A percentile compares a stretch with the other conserved stretches of the same genome.
Evolutionary conservation across 2,888 invertebrate genomes (phyloP).

Genomic region (Toxonevra muliebris): DNA sequence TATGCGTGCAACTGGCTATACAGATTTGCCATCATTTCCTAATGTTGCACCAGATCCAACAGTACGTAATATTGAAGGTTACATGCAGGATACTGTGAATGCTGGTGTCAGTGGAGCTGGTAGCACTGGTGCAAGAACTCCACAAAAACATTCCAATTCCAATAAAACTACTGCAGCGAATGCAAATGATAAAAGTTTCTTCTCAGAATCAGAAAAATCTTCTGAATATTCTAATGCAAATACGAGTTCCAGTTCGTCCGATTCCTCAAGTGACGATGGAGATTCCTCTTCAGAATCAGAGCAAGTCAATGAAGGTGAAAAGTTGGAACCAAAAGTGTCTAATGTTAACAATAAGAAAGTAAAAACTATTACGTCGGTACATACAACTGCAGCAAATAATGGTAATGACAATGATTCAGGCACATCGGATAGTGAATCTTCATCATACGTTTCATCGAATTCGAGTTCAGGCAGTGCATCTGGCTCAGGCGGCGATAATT

Average conservation of each 20-base stretch:
- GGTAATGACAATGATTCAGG: conserved; percentile 38
- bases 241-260: conserved; percentile 51
- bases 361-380: conserved; percentile 21
- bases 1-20: conserved; percentile 85
- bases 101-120: conserved; percentile 58
- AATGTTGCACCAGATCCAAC: conserved; percentile 76
- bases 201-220: conserved; percentile 65
- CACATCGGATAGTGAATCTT: conserved; percentile 56
- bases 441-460: conserved; percentile 43
- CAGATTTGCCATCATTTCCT: conserved; percentile 87
- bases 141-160: conserved; percentile 34
- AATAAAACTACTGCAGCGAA: conserved; percentile 49
- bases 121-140: conserved; percentile 36
- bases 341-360: neutral
- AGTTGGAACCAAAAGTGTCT: conserved; percentile 18
- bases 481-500: conserved; percentile 32
- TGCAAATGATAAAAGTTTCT: conserved; percentile 71
- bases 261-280: conserved; percentile 35
- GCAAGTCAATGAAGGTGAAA: conserved; percentile 33
- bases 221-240: conserved; percentile 57
- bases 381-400: conserved; percentile 20
- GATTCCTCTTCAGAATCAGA: conserved; percentile 40
- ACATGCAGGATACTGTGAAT: conserved; percentile 52
- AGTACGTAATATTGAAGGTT: conserved; percentile 76
- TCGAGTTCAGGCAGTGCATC: conserved; percentile 39